Evolutionary conservation across 2,113 vertebrate genomes (phyloP).

Genomic region (Lamprotornis superbus): DNA sequence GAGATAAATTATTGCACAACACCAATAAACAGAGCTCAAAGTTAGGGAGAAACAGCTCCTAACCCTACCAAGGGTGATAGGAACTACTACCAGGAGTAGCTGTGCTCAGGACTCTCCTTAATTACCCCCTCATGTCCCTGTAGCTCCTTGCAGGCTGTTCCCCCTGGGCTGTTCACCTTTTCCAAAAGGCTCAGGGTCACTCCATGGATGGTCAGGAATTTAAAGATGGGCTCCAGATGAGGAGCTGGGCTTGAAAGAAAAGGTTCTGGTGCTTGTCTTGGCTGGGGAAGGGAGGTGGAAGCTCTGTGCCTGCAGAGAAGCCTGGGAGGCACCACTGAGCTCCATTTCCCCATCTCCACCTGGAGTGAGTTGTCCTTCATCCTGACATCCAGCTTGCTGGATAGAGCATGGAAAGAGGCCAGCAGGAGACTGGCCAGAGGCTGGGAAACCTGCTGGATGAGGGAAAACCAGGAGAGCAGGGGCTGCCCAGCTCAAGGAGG

Average conservation of each 20-base stretch:
- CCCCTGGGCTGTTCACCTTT: neutral
- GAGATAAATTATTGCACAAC: neutral
- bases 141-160: neutral
- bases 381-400: neutral
- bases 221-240: neutral
- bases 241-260: neutral
- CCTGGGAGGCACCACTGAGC: neutral
- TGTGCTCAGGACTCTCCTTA: neutral
- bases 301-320: neutral
- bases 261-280: neutral
- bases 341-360: neutral
- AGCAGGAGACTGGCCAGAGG: neutral
- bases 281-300: neutral
- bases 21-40: neutral
- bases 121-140: rapidly evolving
- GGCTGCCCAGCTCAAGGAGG: neutral
- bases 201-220: neutral
- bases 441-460: neutral
- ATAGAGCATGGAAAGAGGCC: neutral
- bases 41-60: neutral
- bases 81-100: neutral
- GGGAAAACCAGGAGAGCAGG: neutral
- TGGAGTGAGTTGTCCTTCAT: rapidly evolving
- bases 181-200: neutral
- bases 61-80: neutral